Evolutionary conservation across 2,113 vertebrate species (phyloP), one percentile per base, ranked within the genome.

Genomic region (Anguilla rostrata): DNA sequence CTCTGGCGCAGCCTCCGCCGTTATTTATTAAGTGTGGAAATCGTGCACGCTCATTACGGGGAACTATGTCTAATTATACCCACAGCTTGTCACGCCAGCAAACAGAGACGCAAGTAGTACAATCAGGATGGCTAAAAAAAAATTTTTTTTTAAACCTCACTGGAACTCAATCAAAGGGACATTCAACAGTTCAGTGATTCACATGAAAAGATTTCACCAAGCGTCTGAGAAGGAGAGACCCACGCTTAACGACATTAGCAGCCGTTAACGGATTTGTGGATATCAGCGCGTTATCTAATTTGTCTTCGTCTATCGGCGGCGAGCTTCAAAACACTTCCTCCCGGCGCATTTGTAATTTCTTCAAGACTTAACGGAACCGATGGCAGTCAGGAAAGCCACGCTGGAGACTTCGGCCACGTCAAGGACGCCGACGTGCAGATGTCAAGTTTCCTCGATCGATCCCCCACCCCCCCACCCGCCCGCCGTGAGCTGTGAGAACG

Each of bases 61-160:
- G 34, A 63, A 83, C 57, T 15, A 63, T 83, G 82, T 83, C 82
- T 83, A 83, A 83, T 83, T 83, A 60, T 60, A 60, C 14, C 56
- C n/a, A 34, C 39, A 4, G 43, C 46, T 49, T 15, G 81, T 83
- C 46, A 53, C n/a, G 14, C 16, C 81, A 5, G 29, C n/a, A 75
- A 29, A 75, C 34, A 75, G 34, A 75, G 71, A 75, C 2, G 11
- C 71, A 75, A 75, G 71, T 6, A 34, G 71, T 12, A 34, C n/a
- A 75, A 75, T 34, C 71, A 75, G 71, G 26, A 75, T 75, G 26
- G 26, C 26, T 75, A 29, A 34, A 34, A 75, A 66, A 26, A 9
- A 26, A 66, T 34, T 1, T 34, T 34, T 34, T 34, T 34, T 34
- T 34, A 66, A 66, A 29, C 5, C 26, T n/a, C 11, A n/a, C 71